Conservation (phyloP, 2,113 vertebrate genomes). For the Progne subis region DNA sequence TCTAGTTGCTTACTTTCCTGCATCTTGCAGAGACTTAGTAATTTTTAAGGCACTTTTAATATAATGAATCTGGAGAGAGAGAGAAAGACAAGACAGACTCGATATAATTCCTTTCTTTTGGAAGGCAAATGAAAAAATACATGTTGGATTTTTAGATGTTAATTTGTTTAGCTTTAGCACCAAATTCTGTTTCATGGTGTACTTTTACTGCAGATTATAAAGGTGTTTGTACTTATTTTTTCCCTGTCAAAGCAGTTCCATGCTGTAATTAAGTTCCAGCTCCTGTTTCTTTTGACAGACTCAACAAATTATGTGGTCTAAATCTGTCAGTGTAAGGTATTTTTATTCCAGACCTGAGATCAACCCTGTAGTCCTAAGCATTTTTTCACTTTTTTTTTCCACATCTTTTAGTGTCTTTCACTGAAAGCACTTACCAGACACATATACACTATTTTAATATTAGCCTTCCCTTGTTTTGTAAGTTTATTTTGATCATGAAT, state of each 20-base stretch:
- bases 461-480: neutral
- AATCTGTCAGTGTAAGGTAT: slow-evolving; percentile 26
- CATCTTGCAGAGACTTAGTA: neutral
- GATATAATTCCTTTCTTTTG: neutral
- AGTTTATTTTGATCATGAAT: neutral
- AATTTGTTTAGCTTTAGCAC: neutral
- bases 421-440: neutral
- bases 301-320: slow-evolving; percentile 13
- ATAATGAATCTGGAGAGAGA: neutral
- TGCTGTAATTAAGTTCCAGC: slow-evolving; percentile 9
- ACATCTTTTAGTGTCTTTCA: neutral
- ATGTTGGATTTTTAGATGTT: neutral
- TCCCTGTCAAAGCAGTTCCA: neutral
- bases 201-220: neutral
- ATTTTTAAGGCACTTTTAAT: neutral
- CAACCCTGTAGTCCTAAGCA: neutral
- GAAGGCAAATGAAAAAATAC: neutral
- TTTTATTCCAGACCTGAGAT: slow-evolving; percentile 38
- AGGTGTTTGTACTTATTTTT: neutral
- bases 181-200: neutral
- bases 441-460: neutral
- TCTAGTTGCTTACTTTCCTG: neutral
- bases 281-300: neutral
- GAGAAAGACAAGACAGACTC: neutral
- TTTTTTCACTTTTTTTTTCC: neutral